Evolutionary conservation across 2,888 invertebrate species (phyloP).

Genomic region (Tiliacea citrago): DNA sequence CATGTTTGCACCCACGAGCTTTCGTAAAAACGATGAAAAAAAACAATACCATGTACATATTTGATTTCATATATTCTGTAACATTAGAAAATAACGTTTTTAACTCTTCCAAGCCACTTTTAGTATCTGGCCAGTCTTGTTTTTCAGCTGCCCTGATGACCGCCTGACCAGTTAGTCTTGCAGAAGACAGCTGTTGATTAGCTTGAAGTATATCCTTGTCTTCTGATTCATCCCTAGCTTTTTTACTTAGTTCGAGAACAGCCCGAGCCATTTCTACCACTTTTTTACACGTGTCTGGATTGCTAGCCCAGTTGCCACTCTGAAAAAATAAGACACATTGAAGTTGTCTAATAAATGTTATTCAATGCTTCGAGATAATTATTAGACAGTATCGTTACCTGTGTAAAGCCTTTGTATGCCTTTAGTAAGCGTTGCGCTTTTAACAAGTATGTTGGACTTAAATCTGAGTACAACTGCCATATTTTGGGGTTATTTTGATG

Average conservation of each 20-base stretch:
- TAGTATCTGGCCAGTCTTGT: slow-evolving; percentile 86
- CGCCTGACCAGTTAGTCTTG: slow-evolving; percentile 90
- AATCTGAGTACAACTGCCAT: slow-evolving; percentile 95
- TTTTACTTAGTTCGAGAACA: slow-evolving; percentile 91
- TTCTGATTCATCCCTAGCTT: slow-evolving; percentile 86
- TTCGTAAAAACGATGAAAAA: background rate
- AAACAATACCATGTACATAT: slow-evolving; percentile 74
- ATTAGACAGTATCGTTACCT: slow-evolving; percentile 78
- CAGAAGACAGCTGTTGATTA: slow-evolving; percentile 91
- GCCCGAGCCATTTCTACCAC: slow-evolving; percentile 91
- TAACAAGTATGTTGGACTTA: slow-evolving; percentile 91
- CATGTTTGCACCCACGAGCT: background rate
- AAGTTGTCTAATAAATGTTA: background rate
- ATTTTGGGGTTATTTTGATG: slow-evolving; percentile 93
- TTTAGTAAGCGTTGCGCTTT: slow-evolving; percentile 94
- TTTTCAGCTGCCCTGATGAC: slow-evolving; percentile 88
- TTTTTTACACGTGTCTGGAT: slow-evolving; percentile 90
- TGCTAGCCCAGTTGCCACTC: slow-evolving; percentile 90
- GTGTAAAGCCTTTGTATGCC: slow-evolving; percentile 94
- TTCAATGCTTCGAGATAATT: background rate
- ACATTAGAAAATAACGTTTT: slow-evolving; percentile 76
- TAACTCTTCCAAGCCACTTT: slow-evolving; percentile 77
- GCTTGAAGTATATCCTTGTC: slow-evolving; percentile 88
- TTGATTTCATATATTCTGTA: slow-evolving; percentile 87
- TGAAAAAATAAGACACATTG: slow-evolving; percentile 67